Conservation (phyloP, 2,888 invertebrate species). For the Halocaridina rubra region DNA sequence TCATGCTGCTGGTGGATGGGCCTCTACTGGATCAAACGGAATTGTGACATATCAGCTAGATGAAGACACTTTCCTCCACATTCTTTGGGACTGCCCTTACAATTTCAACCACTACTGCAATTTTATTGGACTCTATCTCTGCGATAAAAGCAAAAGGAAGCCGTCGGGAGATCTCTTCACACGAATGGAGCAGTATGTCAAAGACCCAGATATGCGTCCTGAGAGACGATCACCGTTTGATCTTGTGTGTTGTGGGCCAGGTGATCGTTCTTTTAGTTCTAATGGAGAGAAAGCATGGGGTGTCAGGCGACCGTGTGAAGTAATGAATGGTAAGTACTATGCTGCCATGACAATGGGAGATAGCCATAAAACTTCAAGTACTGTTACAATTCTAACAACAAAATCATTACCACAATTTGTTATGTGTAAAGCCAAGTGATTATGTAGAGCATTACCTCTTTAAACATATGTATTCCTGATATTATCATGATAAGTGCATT, state of each 20-base stretch:
- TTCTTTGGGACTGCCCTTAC: not conserved
- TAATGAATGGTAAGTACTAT: not conserved
- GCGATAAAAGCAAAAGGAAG: not conserved
- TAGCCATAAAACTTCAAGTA: not conserved
- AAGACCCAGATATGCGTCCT: not conserved
- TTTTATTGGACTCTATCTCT: not conserved
- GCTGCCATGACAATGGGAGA: not conserved
- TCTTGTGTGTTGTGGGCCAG: not conserved
- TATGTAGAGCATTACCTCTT: too few species aligned
- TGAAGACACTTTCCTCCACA: not conserved
- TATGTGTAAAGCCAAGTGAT: not conserved
- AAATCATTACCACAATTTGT: not conserved
- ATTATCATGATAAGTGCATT: too few species aligned
- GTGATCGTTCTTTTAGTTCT: not conserved
- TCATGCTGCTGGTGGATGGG: not conserved
- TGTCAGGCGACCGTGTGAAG: not conserved
- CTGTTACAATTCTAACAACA: not conserved
- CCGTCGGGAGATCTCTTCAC: not conserved
- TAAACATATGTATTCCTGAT: too few species aligned
- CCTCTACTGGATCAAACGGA: not conserved
- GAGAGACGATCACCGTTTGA: not conserved
- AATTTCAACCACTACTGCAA: not conserved
- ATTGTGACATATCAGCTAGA: not conserved
- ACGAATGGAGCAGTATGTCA: not conserved
- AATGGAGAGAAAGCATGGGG: not conserved